Evolutionary conservation across 2,888 invertebrate species (phyloP), one percentile per base, ranked within the genome.

Genomic region (Heteromurus nitidus): DNA sequence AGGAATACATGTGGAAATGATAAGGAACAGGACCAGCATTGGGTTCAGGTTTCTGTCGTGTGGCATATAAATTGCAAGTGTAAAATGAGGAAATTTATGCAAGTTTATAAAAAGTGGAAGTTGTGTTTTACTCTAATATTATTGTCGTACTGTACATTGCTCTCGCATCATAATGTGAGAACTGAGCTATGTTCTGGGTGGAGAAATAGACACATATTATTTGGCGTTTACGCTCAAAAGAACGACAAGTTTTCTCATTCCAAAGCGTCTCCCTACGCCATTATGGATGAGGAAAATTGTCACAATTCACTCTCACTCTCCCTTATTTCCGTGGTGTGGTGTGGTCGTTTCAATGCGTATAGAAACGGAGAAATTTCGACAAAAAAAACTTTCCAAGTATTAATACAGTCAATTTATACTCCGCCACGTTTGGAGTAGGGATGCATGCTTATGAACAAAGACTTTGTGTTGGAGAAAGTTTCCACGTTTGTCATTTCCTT

Each of bases 401-500:
- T n/a, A n/a, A n/a, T n/a, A n/a, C n/a, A n/a, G n/a, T n/a, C n/a
- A n/a, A n/a, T n/a, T n/a, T n/a, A n/a, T n/a, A n/a, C 5, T 18
- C 22, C 22, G 18, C 18, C 18, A 50, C 50, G 22, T 20, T 44
- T 13, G 44, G 44, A 44, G n/a, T n/a, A n/a, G 16, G 44, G n/a
- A 18, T 50, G 20, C 22, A n/a, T n/a, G n/a, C n/a, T n/a, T n/a
- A n/a, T n/a, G n/a, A n/a, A n/a, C n/a, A n/a, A 50, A 50, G 13
- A 36, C 18, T 50, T 18, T 50, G 50, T 50, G n/a, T 50, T 50
- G 50, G n/a, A 50, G 18, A 50, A 50, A 50, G 50, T 50, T 50
- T 44, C 16, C n/a, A n/a, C 44, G 13, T 44, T 44, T 44, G 44
- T 44, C 44, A 3, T 47, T 47, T n/a, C n/a, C n/a, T 50, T 50